Percentiles rank a stretch among this genome's conserved stretches.
Conservation (phyloP, 2,113 vertebrate genomes). For the Sialia sialis region DNA sequence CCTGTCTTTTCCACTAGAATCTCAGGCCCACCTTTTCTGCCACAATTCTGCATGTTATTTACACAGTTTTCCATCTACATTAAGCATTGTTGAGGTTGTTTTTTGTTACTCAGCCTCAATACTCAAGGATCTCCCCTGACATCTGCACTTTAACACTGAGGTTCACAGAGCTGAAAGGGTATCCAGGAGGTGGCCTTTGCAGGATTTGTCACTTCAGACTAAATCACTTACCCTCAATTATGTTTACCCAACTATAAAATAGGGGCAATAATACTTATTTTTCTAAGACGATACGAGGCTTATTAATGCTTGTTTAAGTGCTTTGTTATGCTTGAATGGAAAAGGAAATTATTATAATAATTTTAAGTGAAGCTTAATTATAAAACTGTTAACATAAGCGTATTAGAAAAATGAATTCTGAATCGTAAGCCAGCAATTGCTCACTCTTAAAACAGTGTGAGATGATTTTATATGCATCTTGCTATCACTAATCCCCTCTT, state of each 20-base stretch:
- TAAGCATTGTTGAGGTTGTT: rapidly evolving
- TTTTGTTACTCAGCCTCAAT: not conserved
- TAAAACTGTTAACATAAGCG: constrained; percentile 18
- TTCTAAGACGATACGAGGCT: not conserved
- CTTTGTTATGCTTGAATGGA: constrained; percentile 27
- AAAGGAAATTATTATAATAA: constrained; percentile 19
- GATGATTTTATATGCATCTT: constrained; percentile 5
- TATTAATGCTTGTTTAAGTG: constrained; percentile 37
- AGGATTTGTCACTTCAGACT: not conserved
- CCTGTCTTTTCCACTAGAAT: not conserved
- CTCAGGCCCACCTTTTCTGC: not conserved
- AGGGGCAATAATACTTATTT: not conserved
- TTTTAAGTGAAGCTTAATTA: constrained; percentile 44
- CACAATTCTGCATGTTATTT: not conserved
- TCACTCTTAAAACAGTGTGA: not conserved
- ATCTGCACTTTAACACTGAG: not conserved
- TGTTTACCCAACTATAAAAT: constrained; percentile 1
- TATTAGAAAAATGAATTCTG: constrained; percentile 14
- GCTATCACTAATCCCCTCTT: not conserved
- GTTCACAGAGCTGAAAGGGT: not conserved
- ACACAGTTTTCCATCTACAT: not conserved
- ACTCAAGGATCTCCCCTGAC: not conserved
- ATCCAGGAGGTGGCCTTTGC: not conserved
- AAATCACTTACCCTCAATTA: not conserved
- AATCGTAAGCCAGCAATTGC: not conserved